A percentile compares a stretch with the other conserved stretches of the same genome.
Evolutionary conservation across 53 echinoderm and acorn worm species (phyloP).

Genomic region (Glandiceps talaboti): DNA sequence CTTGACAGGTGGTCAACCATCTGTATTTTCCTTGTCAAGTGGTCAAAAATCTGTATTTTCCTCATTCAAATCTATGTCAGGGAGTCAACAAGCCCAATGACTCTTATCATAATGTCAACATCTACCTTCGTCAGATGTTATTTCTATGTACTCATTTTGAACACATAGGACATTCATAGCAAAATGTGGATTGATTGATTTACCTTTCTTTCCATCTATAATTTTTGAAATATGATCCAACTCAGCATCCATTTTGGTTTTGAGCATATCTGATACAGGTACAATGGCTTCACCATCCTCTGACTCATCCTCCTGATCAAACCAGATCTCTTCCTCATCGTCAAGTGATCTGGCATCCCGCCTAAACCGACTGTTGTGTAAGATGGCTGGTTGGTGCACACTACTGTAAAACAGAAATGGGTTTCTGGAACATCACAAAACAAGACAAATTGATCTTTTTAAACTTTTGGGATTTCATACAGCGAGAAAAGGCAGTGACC

Average conservation of each 20-base stretch:
- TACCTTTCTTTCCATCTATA: slow-evolving; percentile 81
- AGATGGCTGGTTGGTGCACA: slow-evolving; percentile 65
- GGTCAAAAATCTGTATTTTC: no score
- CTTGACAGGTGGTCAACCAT: no score
- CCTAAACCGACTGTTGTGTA: slow-evolving; percentile 73
- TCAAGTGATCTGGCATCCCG: slow-evolving; percentile 78
- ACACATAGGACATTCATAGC: no score
- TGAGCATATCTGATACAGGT: slow-evolving; percentile 54
- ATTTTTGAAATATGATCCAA: slow-evolving; percentile 71
- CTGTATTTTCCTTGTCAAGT: no score
- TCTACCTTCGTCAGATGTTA: no score
- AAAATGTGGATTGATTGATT: no score
- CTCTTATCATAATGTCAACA: no score
- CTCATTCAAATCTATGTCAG: no score
- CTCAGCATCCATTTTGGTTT: slow-evolving; percentile 60
- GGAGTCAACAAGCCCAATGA: no score
- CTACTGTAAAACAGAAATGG: slow-evolving; percentile 22
- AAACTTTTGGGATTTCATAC: no score
- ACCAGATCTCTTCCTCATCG: slow-evolving; percentile 94
- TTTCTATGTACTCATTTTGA: no score
- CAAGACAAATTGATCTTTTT: background rate
- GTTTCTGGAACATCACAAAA: background rate
- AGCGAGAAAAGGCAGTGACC: no score
- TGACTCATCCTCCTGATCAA: slow-evolving; percentile 81
- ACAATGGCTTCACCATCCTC: slow-evolving; percentile 56